phyloP scores from a whole-genome alignment of 2,797 vertebrate species.

The Dendrocincla tyrannina region DNA sequence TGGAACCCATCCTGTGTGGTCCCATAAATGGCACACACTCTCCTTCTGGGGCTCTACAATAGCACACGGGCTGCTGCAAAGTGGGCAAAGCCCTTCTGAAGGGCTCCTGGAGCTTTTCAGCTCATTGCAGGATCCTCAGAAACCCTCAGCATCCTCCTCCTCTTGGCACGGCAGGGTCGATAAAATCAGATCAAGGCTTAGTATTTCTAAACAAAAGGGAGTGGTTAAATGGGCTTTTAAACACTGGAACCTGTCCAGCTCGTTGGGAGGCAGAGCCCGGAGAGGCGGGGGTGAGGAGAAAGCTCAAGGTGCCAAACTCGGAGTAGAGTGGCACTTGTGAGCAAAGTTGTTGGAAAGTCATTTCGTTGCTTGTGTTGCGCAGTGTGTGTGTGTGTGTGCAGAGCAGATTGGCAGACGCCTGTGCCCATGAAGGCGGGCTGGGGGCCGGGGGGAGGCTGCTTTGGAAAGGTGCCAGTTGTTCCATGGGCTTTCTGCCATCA shows the following conservation, averaged over 20 bases:
- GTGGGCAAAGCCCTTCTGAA: conserved; percentile 19
- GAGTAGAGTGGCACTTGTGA: conserved; percentile 62
- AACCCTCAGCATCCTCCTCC: conserved; percentile 49
- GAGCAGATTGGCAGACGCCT: conserved; percentile 70
- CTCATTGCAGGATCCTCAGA: conserved; percentile 6
- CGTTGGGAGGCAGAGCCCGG: conserved; percentile 23
- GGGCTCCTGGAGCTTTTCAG: conserved; percentile 29
- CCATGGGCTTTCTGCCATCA: conserved; percentile 69
- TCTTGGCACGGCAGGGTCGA: conserved; percentile 51
- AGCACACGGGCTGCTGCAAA: conserved; percentile 5
- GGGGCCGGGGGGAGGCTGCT: conserved; percentile 13
- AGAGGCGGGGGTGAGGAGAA: conserved; percentile 4
- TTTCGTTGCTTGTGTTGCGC: conserved; percentile 17
- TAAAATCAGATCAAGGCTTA: conserved; percentile 72
- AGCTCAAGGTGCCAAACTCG: conserved; percentile 44
- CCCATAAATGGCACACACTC: background rate
- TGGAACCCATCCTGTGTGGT: conserved; percentile 37
- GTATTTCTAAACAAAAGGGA: conserved; percentile 66
- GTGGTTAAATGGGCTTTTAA: conserved; percentile 67
- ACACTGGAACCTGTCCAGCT: conserved; percentile 68
- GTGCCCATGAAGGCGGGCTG: conserved; percentile 50
- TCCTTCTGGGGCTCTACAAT: conserved; percentile 6
- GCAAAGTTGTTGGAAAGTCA: conserved; percentile 70
- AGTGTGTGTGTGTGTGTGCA: background rate
- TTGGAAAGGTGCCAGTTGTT: conserved; percentile 70